Conservation (phyloP, 2,888 invertebrate genomes). For the Drosophila pseudotakahashii region DNA sequence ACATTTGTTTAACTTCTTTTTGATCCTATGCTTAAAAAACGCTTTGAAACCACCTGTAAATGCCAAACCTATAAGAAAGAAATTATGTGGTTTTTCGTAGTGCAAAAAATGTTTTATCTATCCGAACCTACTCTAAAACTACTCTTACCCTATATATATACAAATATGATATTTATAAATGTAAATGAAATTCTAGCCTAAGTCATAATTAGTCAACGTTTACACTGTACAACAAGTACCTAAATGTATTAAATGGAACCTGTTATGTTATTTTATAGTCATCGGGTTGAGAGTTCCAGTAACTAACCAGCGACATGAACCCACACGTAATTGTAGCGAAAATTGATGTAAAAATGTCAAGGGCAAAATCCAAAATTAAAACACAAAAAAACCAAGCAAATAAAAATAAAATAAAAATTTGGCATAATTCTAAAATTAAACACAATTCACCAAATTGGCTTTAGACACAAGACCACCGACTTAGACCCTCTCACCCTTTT, state of each 20-base stretch:
- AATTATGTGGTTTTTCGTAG: constrained; percentile 30
- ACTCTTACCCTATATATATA: constrained; percentile 40
- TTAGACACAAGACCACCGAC: constrained; percentile 8
- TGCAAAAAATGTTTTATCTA: constrained; percentile 36
- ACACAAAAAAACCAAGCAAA: constrained; percentile 21
- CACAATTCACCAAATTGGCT: constrained; percentile 16
- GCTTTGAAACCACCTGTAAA: constrained; percentile 38
- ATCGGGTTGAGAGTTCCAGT: constrained; percentile 56
- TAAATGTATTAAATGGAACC: constrained; percentile 65
- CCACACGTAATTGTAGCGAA: constrained; percentile 49
- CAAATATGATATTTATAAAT: constrained; percentile 50
- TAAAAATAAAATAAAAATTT: constrained; percentile 46
- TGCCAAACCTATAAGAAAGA: constrained; percentile 24
- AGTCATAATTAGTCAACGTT: constrained; percentile 53
- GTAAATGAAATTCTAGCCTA: constrained; percentile 62
- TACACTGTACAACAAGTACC: constrained; percentile 55
- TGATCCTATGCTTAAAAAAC: constrained; percentile 16
- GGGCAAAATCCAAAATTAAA: constrained; percentile 33
- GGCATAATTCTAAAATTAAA: constrained; percentile 33
- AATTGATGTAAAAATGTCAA: constrained; percentile 34
- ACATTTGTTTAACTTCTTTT: constrained; percentile 13
- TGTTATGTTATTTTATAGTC: constrained; percentile 72
- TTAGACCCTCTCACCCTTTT: constrained; percentile 8
- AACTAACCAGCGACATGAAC: constrained; percentile 59
- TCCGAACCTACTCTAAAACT: constrained; percentile 39